Base-by-base conservation (phyloP, 2,888 invertebrate species). In the Oxytorus armatus region DNA sequence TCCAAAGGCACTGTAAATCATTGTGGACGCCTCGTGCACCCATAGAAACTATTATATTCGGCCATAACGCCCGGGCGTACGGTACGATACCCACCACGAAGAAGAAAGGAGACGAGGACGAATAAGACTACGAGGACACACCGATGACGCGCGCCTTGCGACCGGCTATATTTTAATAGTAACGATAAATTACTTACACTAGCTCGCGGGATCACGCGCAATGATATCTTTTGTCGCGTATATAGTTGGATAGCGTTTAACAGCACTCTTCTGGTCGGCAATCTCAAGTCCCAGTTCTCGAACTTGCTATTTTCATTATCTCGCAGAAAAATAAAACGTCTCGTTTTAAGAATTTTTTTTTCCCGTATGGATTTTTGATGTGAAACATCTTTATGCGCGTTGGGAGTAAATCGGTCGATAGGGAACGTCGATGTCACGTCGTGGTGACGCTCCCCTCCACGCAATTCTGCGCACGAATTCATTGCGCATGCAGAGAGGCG, bases 31-130 rank as follows among this genome's bases (percentile, higher is more conserved):
- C 88, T 87, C 86, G 89, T 88, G 89, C 88, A 89, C 88, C 90
- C 89, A 90, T 90, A 89, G 90, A 90, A 90, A 90, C 81, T 85
- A 87, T 90, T 89, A 89, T 89, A 90, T 90, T 89, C 89, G 88
- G 87, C 89, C 89, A 85, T 89, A 89, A 89, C 88, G 84, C 85
- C 86, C 82, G 84, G 61, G 63, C 59, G 70, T 49, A 51, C 21
- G 39, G 36, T 36, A 36, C 10, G 51, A 86, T 89, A 88, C 89
- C 88, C 87, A 89, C 89, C 89, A 87, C 89, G 90, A 89, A 87
- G 90, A 86, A 86, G 87, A 88, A 69, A 70, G 57, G 59, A 63
- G 55, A 47, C 36, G 49, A 65, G 29, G 66, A 76, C 39, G 14
- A 79, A 70, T 63, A 59, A 78, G 68, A 76, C 65, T 51, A 49